These are phyloP conservation scores for Dasyurus viverrinus DNA, from an alignment of 2,113 vertebrate species.

Conservation along the genomic window DNA sequence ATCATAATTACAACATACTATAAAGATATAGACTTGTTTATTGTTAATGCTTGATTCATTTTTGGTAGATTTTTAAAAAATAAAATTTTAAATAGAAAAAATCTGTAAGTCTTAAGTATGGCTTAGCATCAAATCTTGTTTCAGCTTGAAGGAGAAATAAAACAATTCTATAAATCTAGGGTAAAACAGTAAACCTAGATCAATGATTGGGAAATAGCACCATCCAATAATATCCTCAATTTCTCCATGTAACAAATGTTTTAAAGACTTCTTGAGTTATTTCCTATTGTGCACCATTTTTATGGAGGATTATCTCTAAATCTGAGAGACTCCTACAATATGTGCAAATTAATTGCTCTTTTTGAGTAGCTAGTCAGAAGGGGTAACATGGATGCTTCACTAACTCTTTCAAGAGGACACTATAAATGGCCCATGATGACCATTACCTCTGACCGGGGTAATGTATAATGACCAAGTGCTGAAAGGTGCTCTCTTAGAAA, in stretches of 20 bases:
- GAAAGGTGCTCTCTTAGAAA: constrained; percentile 18
- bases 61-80: constrained; percentile 41
- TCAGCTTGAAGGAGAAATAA: constrained; percentile 22
- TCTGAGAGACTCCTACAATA: not conserved
- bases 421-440: not conserved
- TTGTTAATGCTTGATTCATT: constrained; percentile 51
- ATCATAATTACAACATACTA: constrained; percentile 39
- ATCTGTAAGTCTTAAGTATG: constrained; percentile 49
- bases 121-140: constrained; percentile 11
- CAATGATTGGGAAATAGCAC: not conserved
- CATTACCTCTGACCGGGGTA: constrained; percentile 14
- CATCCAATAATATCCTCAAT: not conserved
- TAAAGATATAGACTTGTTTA: constrained; percentile 57
- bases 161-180: constrained; percentile 21
- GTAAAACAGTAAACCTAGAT: constrained; percentile 29
- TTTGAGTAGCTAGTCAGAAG: not conserved
- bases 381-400: not conserved
- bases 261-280: constrained; percentile 1
- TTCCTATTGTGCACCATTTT: constrained; percentile 9
- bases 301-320: constrained; percentile 12
- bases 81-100: constrained; percentile 52
- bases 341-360: constrained; percentile 2
- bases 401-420: not conserved
- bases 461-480: constrained; percentile 16
- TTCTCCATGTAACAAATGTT: not conserved